phyloP scores from a whole-genome alignment of 2,797 vertebrate species.

The Epinephelus awoara region DNA sequence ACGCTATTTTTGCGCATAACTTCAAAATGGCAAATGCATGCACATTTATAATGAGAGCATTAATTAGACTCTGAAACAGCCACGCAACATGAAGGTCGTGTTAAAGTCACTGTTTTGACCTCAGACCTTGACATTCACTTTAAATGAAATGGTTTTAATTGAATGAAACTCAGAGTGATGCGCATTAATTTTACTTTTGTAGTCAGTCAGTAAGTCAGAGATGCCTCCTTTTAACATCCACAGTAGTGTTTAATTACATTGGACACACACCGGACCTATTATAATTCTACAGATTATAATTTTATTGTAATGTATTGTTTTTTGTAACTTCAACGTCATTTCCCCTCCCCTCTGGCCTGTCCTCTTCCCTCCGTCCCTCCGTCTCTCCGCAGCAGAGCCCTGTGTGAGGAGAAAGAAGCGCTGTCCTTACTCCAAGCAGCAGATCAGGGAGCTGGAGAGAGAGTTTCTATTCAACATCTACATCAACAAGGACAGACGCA shows the following conservation, averaged over 20 bases:
- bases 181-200: neutral
- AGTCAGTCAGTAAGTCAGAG: neutral
- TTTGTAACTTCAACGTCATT: neutral
- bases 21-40: neutral
- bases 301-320: neutral
- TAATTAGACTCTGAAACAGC: neutral
- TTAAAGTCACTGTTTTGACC: neutral
- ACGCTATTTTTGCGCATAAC: neutral
- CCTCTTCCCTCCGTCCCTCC: neutral
- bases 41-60: neutral
- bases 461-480: conserved; percentile 97
- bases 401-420: conserved; percentile 89
- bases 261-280: neutral
- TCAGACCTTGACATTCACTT: conserved; percentile 41
- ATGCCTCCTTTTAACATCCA: neutral
- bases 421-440: conserved; percentile 96
- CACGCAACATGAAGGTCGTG: neutral
- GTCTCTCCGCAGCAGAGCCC: conserved; percentile 7
- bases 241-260: neutral
- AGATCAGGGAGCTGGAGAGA: conserved; percentile 97
- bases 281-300: neutral
- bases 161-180: neutral
- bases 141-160: neutral
- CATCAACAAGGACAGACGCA: conserved; percentile 95
- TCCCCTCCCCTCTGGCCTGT: too few species aligned